Evolutionary conservation across 2,113 vertebrate genomes (phyloP).

Genomic region (Neopipo cinnamomea): DNA sequence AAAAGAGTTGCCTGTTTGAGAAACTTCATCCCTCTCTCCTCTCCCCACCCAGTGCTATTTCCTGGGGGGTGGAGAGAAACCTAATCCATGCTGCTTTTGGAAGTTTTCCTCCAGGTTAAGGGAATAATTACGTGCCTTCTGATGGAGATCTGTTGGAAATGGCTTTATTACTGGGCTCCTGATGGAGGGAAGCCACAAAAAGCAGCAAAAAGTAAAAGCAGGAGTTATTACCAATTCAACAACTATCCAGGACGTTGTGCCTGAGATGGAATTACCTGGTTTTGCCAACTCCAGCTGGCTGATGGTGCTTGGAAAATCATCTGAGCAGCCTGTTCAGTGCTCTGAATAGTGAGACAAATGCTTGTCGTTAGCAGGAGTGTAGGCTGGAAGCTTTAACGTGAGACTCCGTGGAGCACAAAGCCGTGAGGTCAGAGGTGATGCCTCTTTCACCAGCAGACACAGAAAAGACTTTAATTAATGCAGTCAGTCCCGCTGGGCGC

Average conservation of each 20-base stretch:
- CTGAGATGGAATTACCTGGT: not conserved
- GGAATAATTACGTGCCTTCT: accelerated
- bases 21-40: not conserved
- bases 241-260: not conserved
- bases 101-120: not conserved
- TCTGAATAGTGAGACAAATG: not conserved
- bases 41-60: not conserved
- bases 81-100: not conserved
- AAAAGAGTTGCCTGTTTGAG: not conserved
- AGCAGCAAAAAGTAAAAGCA: not conserved
- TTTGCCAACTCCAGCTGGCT: not conserved
- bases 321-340: not conserved
- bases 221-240: not conserved
- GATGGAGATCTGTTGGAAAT: not conserved
- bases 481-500: accelerated
- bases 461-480: not conserved
- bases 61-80: not conserved
- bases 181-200: not conserved
- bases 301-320: not conserved
- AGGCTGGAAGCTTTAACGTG: not conserved
- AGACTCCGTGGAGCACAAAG: accelerated
- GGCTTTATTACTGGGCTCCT: not conserved
- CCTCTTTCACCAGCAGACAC: not conserved
- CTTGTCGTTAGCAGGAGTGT: not conserved
- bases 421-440: not conserved